These are phyloP conservation scores for Spialia ferax DNA, from an alignment of 2,888 invertebrate species.

Conservation along the genomic window DNA sequence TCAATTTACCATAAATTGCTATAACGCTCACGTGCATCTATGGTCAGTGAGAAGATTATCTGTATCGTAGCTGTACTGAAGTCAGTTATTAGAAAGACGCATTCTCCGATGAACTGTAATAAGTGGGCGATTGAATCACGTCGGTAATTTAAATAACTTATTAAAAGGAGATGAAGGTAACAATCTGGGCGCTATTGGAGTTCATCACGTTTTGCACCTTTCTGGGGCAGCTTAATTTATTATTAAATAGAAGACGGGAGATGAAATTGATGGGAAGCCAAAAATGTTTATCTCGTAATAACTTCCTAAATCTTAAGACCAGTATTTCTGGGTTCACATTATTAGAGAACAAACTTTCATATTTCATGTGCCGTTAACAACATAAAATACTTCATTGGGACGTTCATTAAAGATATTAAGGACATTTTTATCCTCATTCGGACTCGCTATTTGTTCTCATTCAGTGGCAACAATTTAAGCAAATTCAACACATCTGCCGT, in stretches of 20 bases:
- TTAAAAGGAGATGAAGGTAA: conserved; percentile 28
- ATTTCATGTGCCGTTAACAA: not conserved
- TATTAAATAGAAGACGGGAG: not conserved
- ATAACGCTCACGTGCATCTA: conserved; percentile 39
- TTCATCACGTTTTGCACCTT: conserved; percentile 18
- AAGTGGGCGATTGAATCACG: conserved; percentile 33
- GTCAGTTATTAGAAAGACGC: conserved; percentile 27
- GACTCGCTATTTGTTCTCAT: conserved; percentile 20
- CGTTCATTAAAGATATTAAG: not conserved
- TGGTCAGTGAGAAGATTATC: conserved; percentile 26
- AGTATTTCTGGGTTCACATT: not conserved
- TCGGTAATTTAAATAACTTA: conserved; percentile 28
- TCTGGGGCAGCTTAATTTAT: conserved; percentile 12
- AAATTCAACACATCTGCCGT: conserved; percentile 78
- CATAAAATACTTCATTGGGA: not conserved
- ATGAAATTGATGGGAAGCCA: conserved; percentile 3
- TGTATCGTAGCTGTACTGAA: conserved; percentile 16
- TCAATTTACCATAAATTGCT: conserved; percentile 47
- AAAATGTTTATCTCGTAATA: not conserved
- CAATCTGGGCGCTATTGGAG: conserved; percentile 10
- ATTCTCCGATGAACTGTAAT: conserved; percentile 28
- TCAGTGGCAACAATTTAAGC: conserved; percentile 64
- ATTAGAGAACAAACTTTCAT: not conserved
- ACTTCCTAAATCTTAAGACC: not conserved
- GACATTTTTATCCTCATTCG: conserved; percentile 20